phyloP scores from a whole-genome alignment of 2,888 invertebrate species.

The Augochlorella aurata region DNA sequence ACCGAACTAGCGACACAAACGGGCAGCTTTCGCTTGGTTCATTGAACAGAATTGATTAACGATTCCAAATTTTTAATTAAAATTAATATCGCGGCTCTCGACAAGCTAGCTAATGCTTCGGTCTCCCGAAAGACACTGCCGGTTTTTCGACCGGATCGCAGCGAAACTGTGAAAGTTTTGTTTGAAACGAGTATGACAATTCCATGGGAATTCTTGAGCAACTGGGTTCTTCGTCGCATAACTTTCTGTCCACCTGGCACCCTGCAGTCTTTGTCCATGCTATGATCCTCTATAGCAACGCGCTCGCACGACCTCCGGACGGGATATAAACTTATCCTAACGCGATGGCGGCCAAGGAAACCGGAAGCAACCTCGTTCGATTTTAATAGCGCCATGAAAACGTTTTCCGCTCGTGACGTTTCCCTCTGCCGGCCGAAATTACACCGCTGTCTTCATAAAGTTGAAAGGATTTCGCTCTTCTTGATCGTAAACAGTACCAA shows the following conservation, averaged over 20 bases:
- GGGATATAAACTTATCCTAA: constrained; percentile 49
- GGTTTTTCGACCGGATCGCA: not conserved
- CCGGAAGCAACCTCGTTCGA: constrained; percentile 48
- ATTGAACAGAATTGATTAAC: not conserved
- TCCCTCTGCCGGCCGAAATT: not conserved
- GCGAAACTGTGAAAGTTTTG: not conserved
- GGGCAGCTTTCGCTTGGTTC: not conserved
- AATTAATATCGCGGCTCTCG: not conserved
- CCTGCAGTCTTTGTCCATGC: constrained; percentile 30
- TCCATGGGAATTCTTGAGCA: constrained; percentile 53
- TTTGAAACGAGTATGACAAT: not conserved
- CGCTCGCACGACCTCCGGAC: constrained; percentile 40
- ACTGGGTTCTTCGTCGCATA: constrained; percentile 50
- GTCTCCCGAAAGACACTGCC: not conserved
- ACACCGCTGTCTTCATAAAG: constrained; percentile 3
- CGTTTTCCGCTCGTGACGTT: constrained; percentile 36
- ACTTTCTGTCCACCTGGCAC: constrained; percentile 49
- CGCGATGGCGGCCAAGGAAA: constrained; percentile 37
- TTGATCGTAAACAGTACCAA: constrained; percentile 8
- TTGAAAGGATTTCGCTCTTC: constrained; percentile 7
- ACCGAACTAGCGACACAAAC: not conserved
- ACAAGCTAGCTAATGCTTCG: not conserved
- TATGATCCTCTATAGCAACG: constrained; percentile 44
- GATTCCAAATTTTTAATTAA: not conserved
- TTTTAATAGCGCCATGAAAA: constrained; percentile 62